phyloP scores from a whole-genome alignment of 2,888 invertebrate species.

The Tinea pellionella region DNA sequence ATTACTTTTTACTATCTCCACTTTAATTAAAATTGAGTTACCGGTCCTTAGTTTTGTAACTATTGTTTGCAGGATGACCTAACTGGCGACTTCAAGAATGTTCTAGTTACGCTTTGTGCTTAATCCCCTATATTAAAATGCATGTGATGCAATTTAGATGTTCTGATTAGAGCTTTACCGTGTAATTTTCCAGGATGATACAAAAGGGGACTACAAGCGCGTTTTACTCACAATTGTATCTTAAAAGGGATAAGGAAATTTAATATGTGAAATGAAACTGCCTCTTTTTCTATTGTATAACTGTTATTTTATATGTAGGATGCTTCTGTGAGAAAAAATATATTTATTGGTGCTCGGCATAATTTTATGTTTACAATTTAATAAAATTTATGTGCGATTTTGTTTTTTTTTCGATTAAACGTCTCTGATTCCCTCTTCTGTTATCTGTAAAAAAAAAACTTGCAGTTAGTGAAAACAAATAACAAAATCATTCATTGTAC shows the following conservation, averaged over 20 bases:
- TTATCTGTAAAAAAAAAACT: constrained; percentile 46
- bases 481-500: too few species aligned
- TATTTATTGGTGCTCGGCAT: constrained; percentile 69
- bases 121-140: constrained; percentile 36
- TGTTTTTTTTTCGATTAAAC: constrained; percentile 31
- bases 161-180: constrained; percentile 20
- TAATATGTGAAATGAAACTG: constrained; percentile 30
- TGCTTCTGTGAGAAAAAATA: constrained; percentile 61
- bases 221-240: constrained; percentile 71
- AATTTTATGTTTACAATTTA: constrained; percentile 62
- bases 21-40: too few species aligned
- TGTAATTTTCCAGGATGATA: constrained; percentile 74
- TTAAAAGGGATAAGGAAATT: constrained; percentile 30
- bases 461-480: background rate
- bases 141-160: constrained; percentile 34
- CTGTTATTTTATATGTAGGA: constrained; percentile 43
- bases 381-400: constrained; percentile 52
- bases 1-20: too few species aligned
- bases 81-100: constrained; percentile 75
- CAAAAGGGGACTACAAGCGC: constrained; percentile 77
- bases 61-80: constrained; percentile 74
- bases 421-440: constrained; percentile 59
- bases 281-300: constrained; percentile 53
- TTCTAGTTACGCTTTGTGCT: constrained; percentile 71
- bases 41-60: constrained; percentile 34